Base-by-base conservation (phyloP, 1,140 invertebrate species). In the Melipona quadrifasciata region DNA sequence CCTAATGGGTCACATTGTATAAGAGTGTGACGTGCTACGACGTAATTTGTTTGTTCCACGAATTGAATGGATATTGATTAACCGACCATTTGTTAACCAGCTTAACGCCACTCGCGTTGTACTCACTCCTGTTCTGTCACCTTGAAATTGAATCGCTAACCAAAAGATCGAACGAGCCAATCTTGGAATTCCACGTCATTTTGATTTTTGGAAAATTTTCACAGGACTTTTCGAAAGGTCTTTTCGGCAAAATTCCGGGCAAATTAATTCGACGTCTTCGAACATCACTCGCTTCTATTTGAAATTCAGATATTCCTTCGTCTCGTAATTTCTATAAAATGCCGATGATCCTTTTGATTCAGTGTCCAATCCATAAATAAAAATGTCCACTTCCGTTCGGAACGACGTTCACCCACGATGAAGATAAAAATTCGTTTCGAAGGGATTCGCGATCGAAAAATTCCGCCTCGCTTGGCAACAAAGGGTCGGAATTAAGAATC, bases 61-160 rank as follows among this genome's bases (percentile, higher is more conserved):
- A 53, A 72, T 72, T 53, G n/a, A 27, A 72, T 51, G 70, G 47
- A 11, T 72, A 72, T 72, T 53, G 70, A 72, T 72, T 53, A n/a
- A 47, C 53, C 14, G n/a, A 24, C 70, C 53, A 27, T 53, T 51
- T 72, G 27, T 72, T 72, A 72, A 21, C 16, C 39, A 53, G 16
- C 14, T 72, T 71, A 71, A 27, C 24, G 47, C 6, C n/a, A 19
- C 47, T 17, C 8, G 19, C 39, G 27, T 51, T 12, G 19, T 31
- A 39, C 6, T n/a, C n/a, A n/a, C n/a, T n/a, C 27, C 17, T 67
- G 21, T 67, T 19, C 17, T 5, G 70, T 51, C 14, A 5, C 47
- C 47, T 53, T 51, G 8, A 27, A 53, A 65, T 65, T 65, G n/a
- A n/a, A 57, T 57, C 17, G 17, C 39, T 21, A 27, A 72, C 51